phyloP scores from a whole-genome alignment of 2,797 vertebrate genomes.

The Macrochelys suwanniensis region DNA sequence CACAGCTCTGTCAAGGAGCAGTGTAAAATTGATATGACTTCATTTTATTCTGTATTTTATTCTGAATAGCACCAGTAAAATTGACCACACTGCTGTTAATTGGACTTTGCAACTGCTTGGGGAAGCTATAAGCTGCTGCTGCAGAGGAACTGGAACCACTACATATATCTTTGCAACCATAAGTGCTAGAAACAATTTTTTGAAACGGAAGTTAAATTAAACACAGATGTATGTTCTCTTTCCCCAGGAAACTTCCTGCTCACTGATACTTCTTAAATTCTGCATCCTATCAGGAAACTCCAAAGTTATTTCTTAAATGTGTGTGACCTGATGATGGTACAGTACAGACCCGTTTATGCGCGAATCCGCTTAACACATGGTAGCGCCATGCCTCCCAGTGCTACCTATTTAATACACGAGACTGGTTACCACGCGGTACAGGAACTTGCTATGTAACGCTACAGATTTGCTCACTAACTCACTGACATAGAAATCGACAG shows the following conservation, averaged over 20 bases:
- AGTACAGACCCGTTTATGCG: no score
- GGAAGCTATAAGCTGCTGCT: background rate
- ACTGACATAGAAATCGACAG: no score
- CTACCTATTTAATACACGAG: no score
- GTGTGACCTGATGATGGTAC: slow-evolving; percentile 20
- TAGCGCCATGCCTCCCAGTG: no score
- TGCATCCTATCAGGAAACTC: slow-evolving; percentile 36
- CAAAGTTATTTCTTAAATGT: slow-evolving; percentile 43
- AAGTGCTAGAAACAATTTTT: background rate
- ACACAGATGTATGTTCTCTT: slow-evolving; percentile 30
- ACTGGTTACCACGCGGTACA: no score
- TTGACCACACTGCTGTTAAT: background rate
- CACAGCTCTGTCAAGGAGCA: background rate
- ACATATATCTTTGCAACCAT: slow-evolving; percentile 4
- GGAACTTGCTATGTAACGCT: no score
- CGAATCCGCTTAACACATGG: no score
- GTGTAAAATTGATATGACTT: background rate
- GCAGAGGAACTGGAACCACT: background rate
- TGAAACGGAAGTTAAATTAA: slow-evolving; percentile 49
- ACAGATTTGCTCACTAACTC: no score
- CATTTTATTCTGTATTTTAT: background rate
- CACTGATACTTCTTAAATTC: slow-evolving; percentile 47
- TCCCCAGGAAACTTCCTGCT: slow-evolving; percentile 32
- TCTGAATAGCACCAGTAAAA: background rate
- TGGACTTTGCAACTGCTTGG: background rate